Evolutionary conservation across 2,113 vertebrate genomes (phyloP).

Genomic region (Notiomystis cincta): DNA sequence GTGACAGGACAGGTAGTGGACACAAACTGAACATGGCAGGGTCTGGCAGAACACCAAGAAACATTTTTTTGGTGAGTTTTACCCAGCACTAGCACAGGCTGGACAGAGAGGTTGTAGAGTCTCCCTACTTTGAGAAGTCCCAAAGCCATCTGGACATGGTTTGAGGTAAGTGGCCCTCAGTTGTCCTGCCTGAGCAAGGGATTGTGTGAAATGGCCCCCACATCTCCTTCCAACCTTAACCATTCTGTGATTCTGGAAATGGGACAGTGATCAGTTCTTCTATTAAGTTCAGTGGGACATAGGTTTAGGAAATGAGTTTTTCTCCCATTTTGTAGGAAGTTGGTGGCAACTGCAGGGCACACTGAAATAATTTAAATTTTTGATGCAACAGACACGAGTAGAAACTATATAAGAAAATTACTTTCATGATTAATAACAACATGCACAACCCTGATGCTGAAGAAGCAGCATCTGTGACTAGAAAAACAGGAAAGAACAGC

Average conservation of each 20-base stretch:
- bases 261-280: not conserved
- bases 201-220: not conserved
- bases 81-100: not conserved
- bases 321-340: not conserved
- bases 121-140: not conserved
- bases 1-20: not conserved
- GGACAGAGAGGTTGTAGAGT: not conserved
- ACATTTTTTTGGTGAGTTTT: not conserved
- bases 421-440: not conserved
- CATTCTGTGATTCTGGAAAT: not conserved
- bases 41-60: not conserved
- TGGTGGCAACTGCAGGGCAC: not conserved
- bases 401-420: not conserved
- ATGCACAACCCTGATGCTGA: not conserved
- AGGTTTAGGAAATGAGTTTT: not conserved
- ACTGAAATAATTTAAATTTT: not conserved
- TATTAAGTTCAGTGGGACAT: not conserved
- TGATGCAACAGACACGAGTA: not conserved
- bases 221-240: not conserved
- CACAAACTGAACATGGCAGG: not conserved
- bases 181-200: accelerated
- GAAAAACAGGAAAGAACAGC: not conserved
- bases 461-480: not conserved
- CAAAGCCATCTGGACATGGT: not conserved
- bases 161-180: not conserved